Evolutionary conservation across 1,140 invertebrate genomes (phyloP), one percentile per base, ranked within the genome.

Genomic region (Delia radicum): DNA sequence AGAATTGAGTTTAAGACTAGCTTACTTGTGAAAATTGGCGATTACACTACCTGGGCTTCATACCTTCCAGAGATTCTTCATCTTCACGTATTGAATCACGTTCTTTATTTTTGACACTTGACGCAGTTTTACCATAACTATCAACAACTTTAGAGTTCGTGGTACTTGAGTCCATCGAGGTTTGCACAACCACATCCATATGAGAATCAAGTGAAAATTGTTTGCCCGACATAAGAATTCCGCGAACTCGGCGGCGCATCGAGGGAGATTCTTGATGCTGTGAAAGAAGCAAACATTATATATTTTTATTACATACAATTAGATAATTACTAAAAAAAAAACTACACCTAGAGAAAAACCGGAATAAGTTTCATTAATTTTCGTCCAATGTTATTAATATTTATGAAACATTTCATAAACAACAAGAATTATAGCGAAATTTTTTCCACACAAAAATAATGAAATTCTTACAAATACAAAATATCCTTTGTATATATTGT

Each of bases 161-260:
- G 28, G 75, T 76, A 26, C 62, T 77, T 12, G 78, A 78, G 21
- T 84, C 81, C 24, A 80, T 69, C 0, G 78, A 80, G 21, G 79
- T 83, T 63, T 84, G 80, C 61, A 85, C 81, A n/a, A 95, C 94
- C 76, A 97, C 89, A 86, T 97, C 95, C 91, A 96, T 94, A 80
- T 94, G 91, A 0, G 95, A 96, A 87, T 97, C 95, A 42, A 97
- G 88, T 2, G 95, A 96, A 87, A 95, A 96, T 86, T 95, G 93
- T 80, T 94, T 94, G 27, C 78, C 94, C 3, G 93, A 92, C 91
- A 95, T 94, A 61, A 96, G 88, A 81, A 96, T 95, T 10, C 95
- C 95, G 28, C 92, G 90, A 77, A 96, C 94, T 15, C 95, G 90
- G 46, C 95, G 89, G 27, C 94, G 89, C 90, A 96, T 94, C 7